phyloP scores from a whole-genome alignment of 30 jellyfish, hydroid and myxozoan genomes.

The Turritopsis rubra region DNA sequence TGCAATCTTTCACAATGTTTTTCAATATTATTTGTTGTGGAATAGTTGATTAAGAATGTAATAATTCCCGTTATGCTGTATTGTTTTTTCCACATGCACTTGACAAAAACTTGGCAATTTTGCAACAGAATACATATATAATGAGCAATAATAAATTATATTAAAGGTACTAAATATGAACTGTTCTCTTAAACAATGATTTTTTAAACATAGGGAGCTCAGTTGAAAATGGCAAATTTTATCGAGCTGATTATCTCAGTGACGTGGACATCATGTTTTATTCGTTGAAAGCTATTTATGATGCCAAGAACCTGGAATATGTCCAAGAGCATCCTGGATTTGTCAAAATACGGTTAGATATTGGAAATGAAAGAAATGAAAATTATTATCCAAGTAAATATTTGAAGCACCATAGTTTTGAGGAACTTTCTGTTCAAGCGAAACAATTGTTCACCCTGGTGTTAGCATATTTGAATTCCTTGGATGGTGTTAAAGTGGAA shows the following conservation, averaged over 20 bases:
- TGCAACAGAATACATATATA: too few relatives aligned
- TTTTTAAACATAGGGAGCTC: neutral
- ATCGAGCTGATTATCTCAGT: neutral
- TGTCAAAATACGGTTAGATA: neutral
- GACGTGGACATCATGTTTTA: conserved; percentile 10
- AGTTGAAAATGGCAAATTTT: neutral
- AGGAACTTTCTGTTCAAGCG: neutral
- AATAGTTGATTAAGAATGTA: neutral
- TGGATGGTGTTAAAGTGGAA: neutral
- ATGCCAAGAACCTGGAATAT: conserved; percentile 1
- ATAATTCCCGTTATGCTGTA: too few relatives aligned
- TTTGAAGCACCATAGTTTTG: neutral
- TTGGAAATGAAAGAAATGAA: neutral
- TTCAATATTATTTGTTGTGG: neutral
- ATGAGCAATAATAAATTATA: too few relatives aligned
- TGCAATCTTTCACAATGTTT: neutral
- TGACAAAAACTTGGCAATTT: too few relatives aligned
- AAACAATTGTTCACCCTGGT: neutral
- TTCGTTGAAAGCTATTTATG: neutral
- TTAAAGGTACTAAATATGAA: neutral
- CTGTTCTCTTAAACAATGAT: neutral
- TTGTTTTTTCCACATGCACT: too few relatives aligned
- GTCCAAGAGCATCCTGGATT: neutral
- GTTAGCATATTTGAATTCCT: neutral
- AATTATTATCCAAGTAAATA: conserved; percentile 2